These are phyloP conservation scores for Corythornis vintsioides DNA, from an alignment of 2,113 vertebrate species.

Conservation along the genomic window DNA sequence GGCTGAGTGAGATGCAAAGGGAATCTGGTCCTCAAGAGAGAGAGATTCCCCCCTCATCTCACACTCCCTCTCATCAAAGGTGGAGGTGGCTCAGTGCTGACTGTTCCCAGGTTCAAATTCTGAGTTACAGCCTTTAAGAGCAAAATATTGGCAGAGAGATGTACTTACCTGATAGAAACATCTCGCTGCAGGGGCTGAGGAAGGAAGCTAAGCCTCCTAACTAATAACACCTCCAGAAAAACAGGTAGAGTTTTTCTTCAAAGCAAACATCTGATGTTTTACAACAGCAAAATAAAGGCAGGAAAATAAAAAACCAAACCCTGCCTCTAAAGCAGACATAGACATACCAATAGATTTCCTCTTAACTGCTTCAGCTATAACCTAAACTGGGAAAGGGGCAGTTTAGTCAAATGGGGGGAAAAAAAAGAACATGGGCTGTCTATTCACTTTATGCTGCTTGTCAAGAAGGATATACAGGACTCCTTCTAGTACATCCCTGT, in stretches of 20 bases:
- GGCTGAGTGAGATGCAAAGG: not conserved
- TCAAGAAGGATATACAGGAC: not conserved
- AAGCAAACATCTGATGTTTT: not conserved
- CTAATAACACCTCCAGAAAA: not conserved
- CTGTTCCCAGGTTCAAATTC: not conserved
- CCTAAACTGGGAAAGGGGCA: not conserved
- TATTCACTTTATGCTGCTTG: not conserved
- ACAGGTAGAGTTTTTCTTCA: not conserved
- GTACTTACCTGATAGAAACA: not conserved
- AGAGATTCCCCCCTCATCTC: not conserved
- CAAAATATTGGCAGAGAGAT: not conserved
- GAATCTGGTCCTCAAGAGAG: not conserved
- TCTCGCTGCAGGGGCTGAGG: not conserved
- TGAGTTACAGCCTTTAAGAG: not conserved
- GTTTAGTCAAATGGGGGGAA: not conserved
- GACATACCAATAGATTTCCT: not conserved
- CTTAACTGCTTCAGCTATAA: not conserved
- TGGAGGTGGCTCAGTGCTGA: not conserved
- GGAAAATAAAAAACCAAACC: not conserved
- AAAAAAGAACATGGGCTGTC: not conserved
- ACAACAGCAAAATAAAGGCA: not conserved
- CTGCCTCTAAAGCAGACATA: not conserved
- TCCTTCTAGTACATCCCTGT: too few relatives aligned
- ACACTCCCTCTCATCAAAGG: not conserved
- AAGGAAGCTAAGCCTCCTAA: not conserved